Conservation (phyloP, 2,113 vertebrate species). For the Saimiri boliviensis region DNA sequence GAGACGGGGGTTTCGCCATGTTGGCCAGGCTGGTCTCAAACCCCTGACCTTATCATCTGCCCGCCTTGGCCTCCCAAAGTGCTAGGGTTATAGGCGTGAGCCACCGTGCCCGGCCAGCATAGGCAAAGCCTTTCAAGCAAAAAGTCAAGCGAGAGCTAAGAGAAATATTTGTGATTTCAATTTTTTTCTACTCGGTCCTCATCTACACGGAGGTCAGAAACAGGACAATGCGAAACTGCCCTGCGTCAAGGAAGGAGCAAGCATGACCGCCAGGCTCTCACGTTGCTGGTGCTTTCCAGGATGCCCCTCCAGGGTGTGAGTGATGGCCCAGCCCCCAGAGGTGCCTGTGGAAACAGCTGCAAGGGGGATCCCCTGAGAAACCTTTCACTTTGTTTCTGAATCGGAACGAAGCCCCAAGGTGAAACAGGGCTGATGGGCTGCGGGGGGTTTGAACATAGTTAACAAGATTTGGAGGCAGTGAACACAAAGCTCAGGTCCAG, state of each 20-base stretch:
- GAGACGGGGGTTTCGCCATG: no score
- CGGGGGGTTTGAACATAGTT: background rate
- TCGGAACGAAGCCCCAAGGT: background rate
- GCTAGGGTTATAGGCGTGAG: no score
- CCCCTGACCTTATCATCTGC: no score
- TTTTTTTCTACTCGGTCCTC: background rate
- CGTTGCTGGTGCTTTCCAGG: background rate
- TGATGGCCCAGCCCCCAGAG: no score
- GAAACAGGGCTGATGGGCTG: background rate
- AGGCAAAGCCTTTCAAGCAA: background rate
- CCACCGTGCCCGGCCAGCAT: no score
- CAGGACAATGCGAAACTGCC: no score
- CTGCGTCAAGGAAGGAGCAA: background rate
- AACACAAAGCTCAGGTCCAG: background rate
- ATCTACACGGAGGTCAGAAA: background rate
- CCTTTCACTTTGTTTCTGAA: background rate
- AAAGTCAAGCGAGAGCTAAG: background rate
- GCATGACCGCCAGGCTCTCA: fast-evolving
- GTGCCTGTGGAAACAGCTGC: no score
- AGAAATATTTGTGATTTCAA: background rate
- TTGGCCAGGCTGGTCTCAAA: no score
- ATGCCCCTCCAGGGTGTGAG: no score
- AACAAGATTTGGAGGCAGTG: background rate
- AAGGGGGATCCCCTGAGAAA: background rate
- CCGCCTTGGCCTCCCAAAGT: no score